These are phyloP conservation scores for Epistrophella euchroma DNA, from an alignment of 2,888 invertebrate genomes.

Conservation along the genomic window DNA sequence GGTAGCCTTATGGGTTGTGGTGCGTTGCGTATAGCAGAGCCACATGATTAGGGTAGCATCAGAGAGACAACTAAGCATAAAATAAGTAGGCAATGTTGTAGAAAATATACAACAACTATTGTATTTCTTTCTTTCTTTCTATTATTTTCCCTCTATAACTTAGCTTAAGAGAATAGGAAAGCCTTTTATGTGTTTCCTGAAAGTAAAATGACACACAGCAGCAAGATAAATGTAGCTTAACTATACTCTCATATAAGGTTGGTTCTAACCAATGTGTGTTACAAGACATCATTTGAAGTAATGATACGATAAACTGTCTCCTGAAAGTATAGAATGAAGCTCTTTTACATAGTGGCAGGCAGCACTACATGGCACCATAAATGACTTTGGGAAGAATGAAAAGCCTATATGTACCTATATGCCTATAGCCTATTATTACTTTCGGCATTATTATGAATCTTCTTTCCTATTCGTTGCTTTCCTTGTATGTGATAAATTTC, in stretches of 20 bases:
- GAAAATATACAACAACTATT: constrained; percentile 45
- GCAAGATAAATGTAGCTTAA: background rate
- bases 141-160: background rate
- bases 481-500: constrained; percentile 32
- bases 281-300: constrained; percentile 34
- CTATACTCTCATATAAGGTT: background rate
- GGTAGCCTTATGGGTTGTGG: background rate
- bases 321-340: constrained; percentile 37
- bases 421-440: constrained; percentile 43
- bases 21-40: background rate
- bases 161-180: background rate
- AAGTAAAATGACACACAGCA: constrained; percentile 3
- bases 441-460: background rate
- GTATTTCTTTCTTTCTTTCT: constrained; percentile 15
- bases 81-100: constrained; percentile 49
- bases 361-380: background rate
- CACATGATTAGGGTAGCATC: constrained; percentile 47
- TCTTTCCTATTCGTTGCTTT: background rate
- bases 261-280: constrained; percentile 29
- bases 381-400: constrained; percentile 3
- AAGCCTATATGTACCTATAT: background rate
- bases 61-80: constrained; percentile 34
- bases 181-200: constrained; percentile 16
- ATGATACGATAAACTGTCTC: constrained; percentile 51
- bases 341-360: background rate